phyloP scores from a whole-genome alignment of 2,797 vertebrate genomes.

The Macropodus opercularis region DNA sequence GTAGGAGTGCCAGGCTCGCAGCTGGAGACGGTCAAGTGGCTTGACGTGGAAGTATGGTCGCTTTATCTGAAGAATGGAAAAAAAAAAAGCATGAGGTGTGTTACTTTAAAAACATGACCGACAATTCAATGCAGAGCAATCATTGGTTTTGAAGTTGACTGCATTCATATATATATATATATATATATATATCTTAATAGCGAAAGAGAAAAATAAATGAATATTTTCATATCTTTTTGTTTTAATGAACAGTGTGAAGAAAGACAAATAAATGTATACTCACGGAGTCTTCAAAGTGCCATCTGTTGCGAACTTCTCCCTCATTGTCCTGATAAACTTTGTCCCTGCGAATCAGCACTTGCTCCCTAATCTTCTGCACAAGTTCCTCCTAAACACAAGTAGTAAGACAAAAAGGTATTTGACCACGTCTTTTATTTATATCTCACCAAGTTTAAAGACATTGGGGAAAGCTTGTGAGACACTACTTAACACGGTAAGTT shows the following conservation, averaged over 20 bases:
- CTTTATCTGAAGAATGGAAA: conserved; percentile 79
- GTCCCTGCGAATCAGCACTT: conserved; percentile 78
- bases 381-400: conserved; percentile 75
- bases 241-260: not conserved
- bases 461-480: too few species aligned
- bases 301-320: conserved; percentile 84
- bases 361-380: conserved; percentile 83
- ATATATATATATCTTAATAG: too few species aligned
- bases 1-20: conserved; percentile 86
- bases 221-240: too few species aligned
- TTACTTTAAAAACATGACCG: not conserved
- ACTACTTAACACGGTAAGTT: not conserved
- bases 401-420: not conserved
- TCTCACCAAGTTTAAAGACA: not conserved
- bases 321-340: conserved; percentile 83
- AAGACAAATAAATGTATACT: conserved; percentile 24
- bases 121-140: too few species aligned
- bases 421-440: not conserved
- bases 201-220: not conserved
- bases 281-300: conserved; percentile 87
- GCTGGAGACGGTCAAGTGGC: conserved; percentile 83
- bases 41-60: conserved; percentile 88
- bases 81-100: not conserved
- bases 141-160: not conserved
- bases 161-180: too few species aligned